phyloP scores from a whole-genome alignment of 1,140 invertebrate species.

The Solenopsis fugax region DNA sequence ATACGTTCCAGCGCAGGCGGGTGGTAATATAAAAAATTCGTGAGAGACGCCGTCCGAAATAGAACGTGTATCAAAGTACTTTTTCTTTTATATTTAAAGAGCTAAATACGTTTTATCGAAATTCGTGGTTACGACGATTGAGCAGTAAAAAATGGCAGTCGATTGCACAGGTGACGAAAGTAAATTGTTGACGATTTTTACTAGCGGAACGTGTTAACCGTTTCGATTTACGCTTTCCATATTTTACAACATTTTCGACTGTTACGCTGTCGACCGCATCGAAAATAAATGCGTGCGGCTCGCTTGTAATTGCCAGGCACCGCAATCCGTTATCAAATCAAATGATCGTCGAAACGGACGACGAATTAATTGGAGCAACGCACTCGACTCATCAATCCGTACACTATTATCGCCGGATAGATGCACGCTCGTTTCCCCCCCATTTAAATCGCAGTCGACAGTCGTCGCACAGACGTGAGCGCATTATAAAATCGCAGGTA shows the following conservation, averaged over 20 bases:
- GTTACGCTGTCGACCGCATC: background rate
- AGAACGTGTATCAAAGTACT: background rate
- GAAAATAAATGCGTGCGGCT: constrained; percentile 44
- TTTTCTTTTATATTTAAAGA: background rate
- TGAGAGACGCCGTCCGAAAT: background rate
- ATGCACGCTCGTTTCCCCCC: constrained; percentile 25
- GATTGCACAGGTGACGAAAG: background rate
- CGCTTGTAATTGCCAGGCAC: constrained; percentile 41
- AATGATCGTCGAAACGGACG: constrained; percentile 52
- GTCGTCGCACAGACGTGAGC: constrained; percentile 34
- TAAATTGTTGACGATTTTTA: constrained; percentile 44
- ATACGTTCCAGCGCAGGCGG: background rate
- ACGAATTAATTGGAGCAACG: constrained; percentile 62
- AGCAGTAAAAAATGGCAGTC: background rate
- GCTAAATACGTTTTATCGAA: background rate
- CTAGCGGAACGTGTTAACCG: background rate
- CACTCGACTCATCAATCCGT: constrained; percentile 49
- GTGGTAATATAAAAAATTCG: background rate
- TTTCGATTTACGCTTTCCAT: constrained; percentile 43
- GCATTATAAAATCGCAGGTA: constrained; percentile 59
- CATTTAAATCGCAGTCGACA: constrained; percentile 40
- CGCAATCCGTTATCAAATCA: constrained; percentile 52
- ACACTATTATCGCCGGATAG: constrained; percentile 43
- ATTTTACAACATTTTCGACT: constrained; percentile 57
- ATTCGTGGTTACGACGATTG: background rate